Percentiles rank a stretch among this genome's conserved stretches.
phyloP scores from a whole-genome alignment of 2,113 vertebrate species.

The Numenius arquata region DNA sequence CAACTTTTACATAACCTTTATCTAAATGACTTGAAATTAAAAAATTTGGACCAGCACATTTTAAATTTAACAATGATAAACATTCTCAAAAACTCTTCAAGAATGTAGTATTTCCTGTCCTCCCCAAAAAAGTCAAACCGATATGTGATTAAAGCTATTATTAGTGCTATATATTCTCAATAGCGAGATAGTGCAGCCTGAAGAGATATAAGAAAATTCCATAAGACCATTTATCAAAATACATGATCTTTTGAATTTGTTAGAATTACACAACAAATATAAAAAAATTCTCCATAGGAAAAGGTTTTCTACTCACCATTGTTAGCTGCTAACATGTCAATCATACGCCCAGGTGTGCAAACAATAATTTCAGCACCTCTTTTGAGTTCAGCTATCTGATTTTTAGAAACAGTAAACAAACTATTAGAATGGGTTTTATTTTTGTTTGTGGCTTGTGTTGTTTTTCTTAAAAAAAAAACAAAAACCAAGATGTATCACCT shows the following conservation, averaged over 20 bases:
- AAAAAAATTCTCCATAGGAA: conserved; percentile 9
- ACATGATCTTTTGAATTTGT: conserved; percentile 60
- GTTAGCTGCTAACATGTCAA: conserved; percentile 99
- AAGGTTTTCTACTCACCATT: conserved; percentile 86
- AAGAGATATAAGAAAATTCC: conserved; percentile 63
- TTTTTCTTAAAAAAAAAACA: background rate
- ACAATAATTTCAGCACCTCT: conserved; percentile 99
- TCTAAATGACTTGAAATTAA: background rate
- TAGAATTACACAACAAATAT: conserved; percentile 66
- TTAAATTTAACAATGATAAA: background rate
- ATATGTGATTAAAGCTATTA: background rate
- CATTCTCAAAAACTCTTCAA: conserved; percentile 3
- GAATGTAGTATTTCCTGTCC: conserved; percentile 1
- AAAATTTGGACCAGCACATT: background rate
- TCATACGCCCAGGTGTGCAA: conserved; percentile 98
- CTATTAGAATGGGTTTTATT: background rate
- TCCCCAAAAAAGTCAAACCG: background rate
- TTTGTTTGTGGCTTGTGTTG: background rate
- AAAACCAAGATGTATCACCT: background rate
- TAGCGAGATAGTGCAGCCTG: conserved; percentile 71
- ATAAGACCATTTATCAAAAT: conserved; percentile 59
- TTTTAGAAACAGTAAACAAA: conserved; percentile 20
- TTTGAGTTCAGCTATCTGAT: conserved; percentile 98
- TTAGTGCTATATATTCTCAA: background rate
- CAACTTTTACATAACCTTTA: background rate